Evolutionary conservation across 2,113 vertebrate genomes (phyloP).

Genomic region (Hydrolagus affinis): DNA sequence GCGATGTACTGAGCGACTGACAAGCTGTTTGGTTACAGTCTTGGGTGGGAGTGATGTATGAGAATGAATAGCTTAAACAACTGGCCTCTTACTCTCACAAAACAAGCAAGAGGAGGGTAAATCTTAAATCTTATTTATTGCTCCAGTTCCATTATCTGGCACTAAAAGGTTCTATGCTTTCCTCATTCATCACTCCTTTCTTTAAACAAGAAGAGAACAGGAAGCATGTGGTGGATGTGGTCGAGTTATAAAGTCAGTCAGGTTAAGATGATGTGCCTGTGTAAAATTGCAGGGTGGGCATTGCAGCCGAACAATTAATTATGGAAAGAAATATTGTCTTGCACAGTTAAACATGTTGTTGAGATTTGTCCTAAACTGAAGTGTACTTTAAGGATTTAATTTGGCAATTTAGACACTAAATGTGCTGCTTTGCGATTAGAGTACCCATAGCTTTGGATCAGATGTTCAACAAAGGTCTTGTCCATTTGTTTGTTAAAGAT

Average conservation of each 20-base stretch:
- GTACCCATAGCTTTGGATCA: too few relatives aligned
- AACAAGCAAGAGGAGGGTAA: neutral
- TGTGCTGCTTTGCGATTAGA: too few relatives aligned
- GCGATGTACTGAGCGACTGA: too few relatives aligned
- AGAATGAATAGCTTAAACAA: too few relatives aligned
- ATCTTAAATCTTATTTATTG: conserved; percentile 17
- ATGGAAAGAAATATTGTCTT: neutral
- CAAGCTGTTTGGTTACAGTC: too few relatives aligned
- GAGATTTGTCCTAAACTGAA: neutral
- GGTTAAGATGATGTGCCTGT: conserved; percentile 45
- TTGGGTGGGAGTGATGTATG: too few relatives aligned
- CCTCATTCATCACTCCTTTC: conserved; percentile 19
- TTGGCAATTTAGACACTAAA: too few relatives aligned
- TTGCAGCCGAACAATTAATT: neutral
- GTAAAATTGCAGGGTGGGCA: neutral
- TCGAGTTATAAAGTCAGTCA: conserved; percentile 43
- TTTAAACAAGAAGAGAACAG: conserved; percentile 40
- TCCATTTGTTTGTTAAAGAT: too few relatives aligned
- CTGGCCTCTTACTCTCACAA: neutral
- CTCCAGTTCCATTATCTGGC: neutral
- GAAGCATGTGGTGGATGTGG: conserved; percentile 59
- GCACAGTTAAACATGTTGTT: neutral
- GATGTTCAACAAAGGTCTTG: too few relatives aligned
- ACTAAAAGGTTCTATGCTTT: conserved; percentile 25
- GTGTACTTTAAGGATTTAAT: neutral